These are phyloP conservation scores for Pachycephus smyrnensis DNA, from an alignment of 2,888 invertebrate species.

Conservation along the genomic window DNA sequence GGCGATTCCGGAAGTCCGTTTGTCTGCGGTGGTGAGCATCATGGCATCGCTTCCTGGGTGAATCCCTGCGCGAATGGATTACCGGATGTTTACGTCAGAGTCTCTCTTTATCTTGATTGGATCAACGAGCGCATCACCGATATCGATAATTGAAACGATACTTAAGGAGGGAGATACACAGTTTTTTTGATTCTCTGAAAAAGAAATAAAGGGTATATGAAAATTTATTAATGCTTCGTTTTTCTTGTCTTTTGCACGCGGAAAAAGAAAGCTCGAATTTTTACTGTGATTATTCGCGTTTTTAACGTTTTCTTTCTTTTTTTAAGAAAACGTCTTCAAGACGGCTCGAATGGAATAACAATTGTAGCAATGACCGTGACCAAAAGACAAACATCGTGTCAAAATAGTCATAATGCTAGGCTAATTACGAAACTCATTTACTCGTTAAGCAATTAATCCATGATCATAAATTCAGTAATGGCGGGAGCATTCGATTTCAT, in stretches of 20 bases:
- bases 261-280: not conserved
- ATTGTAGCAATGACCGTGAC: not conserved
- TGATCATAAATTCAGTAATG: not conserved
- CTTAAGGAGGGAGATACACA: too few relatives aligned
- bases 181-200: not conserved
- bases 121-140: not conserved
- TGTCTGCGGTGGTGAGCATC: not conserved
- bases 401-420: not conserved
- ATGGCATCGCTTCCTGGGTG: conserved; percentile 10
- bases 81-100: conserved; percentile 1
- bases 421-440: not conserved
- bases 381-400: not conserved
- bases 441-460: not conserved
- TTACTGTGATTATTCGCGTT: too few relatives aligned
- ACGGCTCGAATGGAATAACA: not conserved
- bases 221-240: not conserved
- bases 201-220: not conserved
- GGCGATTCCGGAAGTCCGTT: conserved; percentile 13
- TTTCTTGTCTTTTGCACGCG: not conserved
- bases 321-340: not conserved
- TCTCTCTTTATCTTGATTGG: conserved; percentile 1
- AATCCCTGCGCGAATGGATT: conserved; percentile 8
- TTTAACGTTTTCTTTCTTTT: too few relatives aligned
- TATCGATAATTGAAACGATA: not conserved
- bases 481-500: not conserved